Percentiles rank a stretch among this genome's conserved stretches.
Evolutionary conservation across 2,113 vertebrate species (phyloP).

Genomic region (Sinocyclocheilus rhinocerous): DNA sequence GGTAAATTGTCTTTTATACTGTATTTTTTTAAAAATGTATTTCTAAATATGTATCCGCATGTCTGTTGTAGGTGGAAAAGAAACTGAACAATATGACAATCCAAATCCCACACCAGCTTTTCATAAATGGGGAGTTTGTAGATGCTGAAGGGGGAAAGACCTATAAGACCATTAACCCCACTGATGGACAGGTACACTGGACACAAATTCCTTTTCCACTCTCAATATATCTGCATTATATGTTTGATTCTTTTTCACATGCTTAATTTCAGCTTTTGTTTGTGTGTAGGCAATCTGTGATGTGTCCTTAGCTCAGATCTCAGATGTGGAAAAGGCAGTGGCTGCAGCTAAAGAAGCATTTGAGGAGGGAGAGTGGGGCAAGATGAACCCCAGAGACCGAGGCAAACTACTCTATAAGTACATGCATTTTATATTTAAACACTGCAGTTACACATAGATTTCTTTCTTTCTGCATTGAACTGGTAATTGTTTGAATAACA

Average conservation of each 20-base stretch:
- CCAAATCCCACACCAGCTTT: slow-evolving; percentile 80
- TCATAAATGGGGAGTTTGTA: slow-evolving; percentile 81
- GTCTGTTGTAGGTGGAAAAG: slow-evolving; percentile 73
- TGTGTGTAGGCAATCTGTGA: slow-evolving; percentile 75
- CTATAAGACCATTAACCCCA: slow-evolving; percentile 81
- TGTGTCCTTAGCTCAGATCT: slow-evolving; percentile 78
- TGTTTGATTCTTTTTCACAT: slow-evolving; percentile 19
- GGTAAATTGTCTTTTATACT: not conserved
- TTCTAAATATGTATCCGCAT: not conserved
- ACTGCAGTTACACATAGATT: not conserved
- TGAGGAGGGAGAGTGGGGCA: slow-evolving; percentile 81
- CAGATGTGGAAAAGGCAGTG: slow-evolving; percentile 79
- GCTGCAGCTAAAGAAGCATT: slow-evolving; percentile 79
- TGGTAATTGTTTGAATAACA: not conserved
- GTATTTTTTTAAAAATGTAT: not conserved
- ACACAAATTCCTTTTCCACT: not conserved
- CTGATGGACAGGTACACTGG: slow-evolving; percentile 64
- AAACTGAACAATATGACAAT: slow-evolving; percentile 78
- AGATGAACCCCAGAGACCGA: slow-evolving; percentile 82
- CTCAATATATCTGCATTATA: not conserved
- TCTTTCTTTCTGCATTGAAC: too few relatives aligned
- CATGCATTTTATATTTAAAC: slow-evolving; percentile 36
- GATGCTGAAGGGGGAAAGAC: slow-evolving; percentile 79
- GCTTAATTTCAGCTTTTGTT: not conserved
- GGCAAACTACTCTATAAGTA: slow-evolving; percentile 80